Evolutionary conservation across 2,797 vertebrate species (phyloP).

Genomic region (Furcifer pardalis): DNA sequence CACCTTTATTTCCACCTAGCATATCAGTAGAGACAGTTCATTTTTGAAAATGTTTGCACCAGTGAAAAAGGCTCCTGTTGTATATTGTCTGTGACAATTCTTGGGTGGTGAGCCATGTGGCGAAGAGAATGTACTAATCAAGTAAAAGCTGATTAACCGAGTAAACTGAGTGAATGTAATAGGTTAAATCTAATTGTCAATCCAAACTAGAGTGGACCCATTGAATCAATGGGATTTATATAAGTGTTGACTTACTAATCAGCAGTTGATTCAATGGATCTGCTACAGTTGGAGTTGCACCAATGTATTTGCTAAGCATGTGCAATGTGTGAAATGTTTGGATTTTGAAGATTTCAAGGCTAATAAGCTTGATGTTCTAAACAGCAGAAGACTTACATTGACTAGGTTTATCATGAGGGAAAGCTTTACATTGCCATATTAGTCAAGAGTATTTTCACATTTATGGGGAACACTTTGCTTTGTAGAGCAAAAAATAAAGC

Average conservation of each 20-base stretch:
- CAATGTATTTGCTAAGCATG: neutral
- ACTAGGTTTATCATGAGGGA: neutral
- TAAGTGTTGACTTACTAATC: neutral
- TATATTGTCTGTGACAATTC: neutral
- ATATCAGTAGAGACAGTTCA: neutral
- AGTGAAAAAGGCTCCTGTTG: neutral
- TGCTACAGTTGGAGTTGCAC: neutral
- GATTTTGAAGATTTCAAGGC: neutral
- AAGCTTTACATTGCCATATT: neutral
- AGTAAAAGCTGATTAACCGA: neutral
- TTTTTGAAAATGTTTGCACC: neutral
- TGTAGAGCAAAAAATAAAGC: neutral
- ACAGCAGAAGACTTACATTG: neutral
- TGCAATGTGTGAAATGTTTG: neutral
- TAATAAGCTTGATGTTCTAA: neutral
- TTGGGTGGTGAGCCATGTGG: neutral
- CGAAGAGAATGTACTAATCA: neutral
- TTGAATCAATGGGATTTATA: neutral
- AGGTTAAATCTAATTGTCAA: too few species aligned
- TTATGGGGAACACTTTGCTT: neutral
- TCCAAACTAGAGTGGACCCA: too few species aligned
- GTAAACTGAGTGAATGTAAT: neutral
- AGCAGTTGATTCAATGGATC: too few species aligned
- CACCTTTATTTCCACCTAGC: neutral
- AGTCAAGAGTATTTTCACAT: neutral